Percentiles rank a stretch among this genome's conserved stretches.
Evolutionary conservation across 2,797 vertebrate species (phyloP).

Genomic region (Cebuella pygmaea): DNA sequence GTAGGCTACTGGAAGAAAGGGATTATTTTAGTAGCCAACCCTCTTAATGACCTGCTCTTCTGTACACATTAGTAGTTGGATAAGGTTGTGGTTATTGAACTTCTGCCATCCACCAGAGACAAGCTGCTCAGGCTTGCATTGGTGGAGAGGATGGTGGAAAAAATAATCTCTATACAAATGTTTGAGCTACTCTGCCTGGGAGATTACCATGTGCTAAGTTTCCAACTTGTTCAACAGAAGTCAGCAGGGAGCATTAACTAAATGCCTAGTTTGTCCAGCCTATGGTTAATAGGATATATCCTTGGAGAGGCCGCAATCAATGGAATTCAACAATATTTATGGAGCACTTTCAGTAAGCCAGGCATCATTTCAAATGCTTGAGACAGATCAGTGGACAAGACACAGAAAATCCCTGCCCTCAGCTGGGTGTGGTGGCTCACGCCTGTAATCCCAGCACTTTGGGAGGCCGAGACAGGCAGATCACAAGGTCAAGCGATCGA

Average conservation of each 20-base stretch:
- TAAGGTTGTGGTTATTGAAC: conserved; percentile 76
- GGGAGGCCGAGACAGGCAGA: no score
- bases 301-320: not conserved
- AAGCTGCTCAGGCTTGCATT: conserved; percentile 64
- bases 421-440: no score
- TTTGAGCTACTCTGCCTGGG: conserved; percentile 24
- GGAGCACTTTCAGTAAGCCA: not conserved
- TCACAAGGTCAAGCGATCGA: no score
- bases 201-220: not conserved
- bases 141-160: conserved; percentile 44
- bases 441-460: no score
- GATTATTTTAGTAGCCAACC: conserved; percentile 76
- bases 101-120: conserved; percentile 75
- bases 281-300: not conserved
- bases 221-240: not conserved
- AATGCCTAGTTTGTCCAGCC: not conserved
- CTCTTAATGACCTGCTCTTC: conserved; percentile 75
- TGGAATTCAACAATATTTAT: not conserved
- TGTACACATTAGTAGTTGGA: conserved; percentile 78
- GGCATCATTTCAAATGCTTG: not conserved
- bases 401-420: not conserved
- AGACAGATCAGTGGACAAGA: not conserved
- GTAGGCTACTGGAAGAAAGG: conserved; percentile 75
- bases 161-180: conserved; percentile 70
- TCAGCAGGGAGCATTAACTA: not conserved